Evolutionary conservation across 2,113 vertebrate genomes (phyloP).

Genomic region (human): GRCh38 chr11:46778501-46779000

Average conservation of each 20-base stretch:
- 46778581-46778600: constrained; percentile 95
- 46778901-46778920: too few relatives aligned
- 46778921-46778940: too few relatives aligned
- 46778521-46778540: constrained; percentile 89
- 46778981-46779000: too few relatives aligned
- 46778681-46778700: not conserved
- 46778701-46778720: not conserved
- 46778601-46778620: constrained; percentile 73
- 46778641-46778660: not conserved
- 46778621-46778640: constrained; percentile 30
- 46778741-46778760: constrained; percentile 21
- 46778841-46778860: too few relatives aligned
- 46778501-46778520: constrained; percentile 88
- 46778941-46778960: too few relatives aligned
- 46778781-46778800: not conserved
- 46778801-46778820: not conserved
- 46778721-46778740: constrained; percentile 19
- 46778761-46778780: constrained; percentile 43
- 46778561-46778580: constrained; percentile 88
- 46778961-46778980: too few relatives aligned
- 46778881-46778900: too few relatives aligned
- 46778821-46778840: too few relatives aligned
- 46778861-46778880: too few relatives aligned
- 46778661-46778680: not conserved
- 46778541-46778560: constrained; percentile 82